Percentiles rank a stretch among this genome's conserved stretches.
These are phyloP conservation scores for Formica aserva DNA, from an alignment of 2,888 invertebrate species.

Conservation along the genomic window DNA sequence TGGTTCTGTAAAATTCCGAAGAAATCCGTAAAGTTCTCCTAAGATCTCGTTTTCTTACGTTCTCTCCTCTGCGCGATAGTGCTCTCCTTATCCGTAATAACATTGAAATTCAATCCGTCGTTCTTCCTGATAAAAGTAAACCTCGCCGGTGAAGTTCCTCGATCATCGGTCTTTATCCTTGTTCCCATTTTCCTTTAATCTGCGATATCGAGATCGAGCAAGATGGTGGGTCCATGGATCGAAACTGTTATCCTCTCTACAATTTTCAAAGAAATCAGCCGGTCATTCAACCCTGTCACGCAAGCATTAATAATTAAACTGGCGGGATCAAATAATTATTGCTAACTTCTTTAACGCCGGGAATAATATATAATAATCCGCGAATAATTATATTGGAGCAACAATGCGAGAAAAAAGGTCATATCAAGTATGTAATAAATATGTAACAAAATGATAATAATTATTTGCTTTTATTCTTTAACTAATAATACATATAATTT, in stretches of 20 bases:
- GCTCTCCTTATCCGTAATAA: conserved; percentile 64
- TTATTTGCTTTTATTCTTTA: not conserved
- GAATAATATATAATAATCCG: conserved; percentile 25
- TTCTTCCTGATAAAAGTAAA: conserved; percentile 66
- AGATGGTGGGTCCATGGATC: conserved; percentile 20
- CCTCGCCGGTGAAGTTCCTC: conserved; percentile 56
- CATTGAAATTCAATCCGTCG: conserved; percentile 73
- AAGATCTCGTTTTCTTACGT: conserved; percentile 4
- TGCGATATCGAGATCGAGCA: conserved; percentile 54
- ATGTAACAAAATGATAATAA: not conserved
- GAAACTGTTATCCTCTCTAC: conserved; percentile 27
- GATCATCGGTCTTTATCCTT: conserved; percentile 64
- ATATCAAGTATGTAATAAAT: not conserved
- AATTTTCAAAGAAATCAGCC: conserved; percentile 5
- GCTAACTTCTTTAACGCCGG: not conserved
- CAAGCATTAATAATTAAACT: conserved; percentile 30
- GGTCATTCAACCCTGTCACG: conserved; percentile 6
- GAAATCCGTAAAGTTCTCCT: conserved; percentile 67
- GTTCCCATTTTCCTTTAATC: conserved; percentile 72
- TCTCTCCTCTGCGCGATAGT: conserved; percentile 27
- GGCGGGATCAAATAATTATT: conserved; percentile 9
- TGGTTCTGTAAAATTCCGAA: conserved; percentile 64
- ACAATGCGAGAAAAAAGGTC: not conserved
- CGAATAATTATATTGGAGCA: not conserved
- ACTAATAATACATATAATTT: not conserved